A percentile compares a stretch with the other conserved stretches of the same genome.
These are phyloP conservation scores for Eristalis intricaria DNA, from an alignment of 2,888 invertebrate species.

Conservation along the genomic window DNA sequence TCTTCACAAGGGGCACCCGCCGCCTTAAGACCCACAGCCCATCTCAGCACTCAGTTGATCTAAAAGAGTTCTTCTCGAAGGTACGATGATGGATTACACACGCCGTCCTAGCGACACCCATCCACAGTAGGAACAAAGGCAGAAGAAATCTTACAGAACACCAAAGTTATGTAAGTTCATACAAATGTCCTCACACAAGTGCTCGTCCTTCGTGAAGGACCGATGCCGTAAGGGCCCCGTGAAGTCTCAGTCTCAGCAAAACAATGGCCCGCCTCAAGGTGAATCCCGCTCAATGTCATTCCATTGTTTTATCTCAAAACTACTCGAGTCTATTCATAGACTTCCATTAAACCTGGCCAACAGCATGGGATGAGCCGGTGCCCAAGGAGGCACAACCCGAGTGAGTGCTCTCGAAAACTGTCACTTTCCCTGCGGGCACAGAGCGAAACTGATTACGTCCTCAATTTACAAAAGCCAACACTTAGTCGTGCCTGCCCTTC, in stretches of 20 bases:
- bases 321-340: background rate
- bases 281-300: background rate
- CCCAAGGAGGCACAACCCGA: background rate
- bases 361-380: background rate
- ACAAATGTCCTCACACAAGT: background rate
- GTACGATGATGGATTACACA: too few species aligned
- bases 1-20: too few species aligned
- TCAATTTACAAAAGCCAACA: constrained; percentile 10
- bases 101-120: too few species aligned
- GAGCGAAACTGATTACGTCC: background rate
- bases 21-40: too few species aligned
- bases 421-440: background rate
- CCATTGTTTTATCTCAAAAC: background rate
- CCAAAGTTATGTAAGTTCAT: background rate
- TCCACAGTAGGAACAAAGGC: too few species aligned
- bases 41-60: too few species aligned
- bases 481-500: background rate
- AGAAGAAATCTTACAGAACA: background rate
- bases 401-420: background rate
- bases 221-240: background rate
- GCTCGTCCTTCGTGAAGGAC: background rate
- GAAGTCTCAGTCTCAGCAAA: background rate
- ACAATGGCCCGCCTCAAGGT: background rate
- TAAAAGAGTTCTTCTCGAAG: too few species aligned
- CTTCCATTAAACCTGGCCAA: background rate